Evolutionary conservation across 2,888 invertebrate species (phyloP), one percentile per base, ranked within the genome.

Genomic region (Bombylius major): DNA sequence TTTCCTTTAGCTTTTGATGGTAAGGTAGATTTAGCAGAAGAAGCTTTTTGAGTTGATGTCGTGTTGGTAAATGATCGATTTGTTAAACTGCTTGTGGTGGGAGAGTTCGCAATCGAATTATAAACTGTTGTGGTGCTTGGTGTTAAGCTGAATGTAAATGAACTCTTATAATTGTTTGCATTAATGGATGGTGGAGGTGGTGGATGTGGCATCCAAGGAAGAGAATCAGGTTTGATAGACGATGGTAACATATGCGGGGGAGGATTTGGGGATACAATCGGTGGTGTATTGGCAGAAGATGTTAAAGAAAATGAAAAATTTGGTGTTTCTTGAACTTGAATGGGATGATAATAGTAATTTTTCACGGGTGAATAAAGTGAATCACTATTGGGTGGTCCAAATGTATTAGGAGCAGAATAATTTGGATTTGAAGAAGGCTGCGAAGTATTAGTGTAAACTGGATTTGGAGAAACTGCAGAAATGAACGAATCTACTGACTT

Each of bases 131-230:
- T 47, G 8, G 56, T 56, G 34, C 47, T 23, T 11, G 60, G 56
- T 12, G 60, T 60, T 45, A 60, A 44, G 36, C 60, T 58, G 45
- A 60, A 60, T 11, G 60, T 60, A 34, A 60, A 60, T 12, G 59
- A 33, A 4, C 57, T 50, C n/a, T 56, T 57, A 34, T 54, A 58
- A n/a, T 56, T 55, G 8, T 45, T 45, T 11, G 54, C 47, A n/a
- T 47, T 13, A 9, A 51, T 11, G 4, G 39, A 42, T 11, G 39
- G 1, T 11, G 39, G 39, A 42, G 11, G 39, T 11, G 39, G 39
- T 42, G 39, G 39, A 23, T 23, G 31, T 31, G 57, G 36, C 13
- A 55, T 55, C 59, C 56, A 59, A 14, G 52, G 51, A 9, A 53
- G 4, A 23, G 23, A 23, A 4, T 42, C 39, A 42, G 8, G 8